phyloP scores from a whole-genome alignment of 2,888 invertebrate species.

The Beris chalybata region DNA sequence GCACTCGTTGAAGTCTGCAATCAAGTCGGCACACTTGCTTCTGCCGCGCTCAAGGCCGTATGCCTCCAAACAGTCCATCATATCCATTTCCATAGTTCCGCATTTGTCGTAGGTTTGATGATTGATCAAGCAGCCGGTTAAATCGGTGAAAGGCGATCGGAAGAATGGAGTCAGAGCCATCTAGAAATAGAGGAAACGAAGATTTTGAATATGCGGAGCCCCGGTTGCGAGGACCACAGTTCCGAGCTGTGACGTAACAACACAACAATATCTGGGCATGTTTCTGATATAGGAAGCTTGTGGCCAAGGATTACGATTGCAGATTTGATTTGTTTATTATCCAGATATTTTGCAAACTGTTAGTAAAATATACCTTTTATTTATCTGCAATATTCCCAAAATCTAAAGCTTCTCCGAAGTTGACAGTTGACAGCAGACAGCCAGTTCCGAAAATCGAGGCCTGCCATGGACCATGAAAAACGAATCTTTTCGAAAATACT shows the following conservation, averaged over 20 bases:
- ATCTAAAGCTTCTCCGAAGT: background rate
- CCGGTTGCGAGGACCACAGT: background rate
- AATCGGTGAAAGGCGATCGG: slow-evolving; percentile 71
- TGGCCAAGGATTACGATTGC: background rate
- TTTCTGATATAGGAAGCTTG: background rate
- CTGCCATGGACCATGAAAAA: too few species aligned
- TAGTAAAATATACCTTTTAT: too few species aligned
- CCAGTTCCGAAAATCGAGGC: too few species aligned
- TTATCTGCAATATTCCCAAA: too few species aligned
- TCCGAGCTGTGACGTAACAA: background rate
- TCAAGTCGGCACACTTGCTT: slow-evolving; percentile 64
- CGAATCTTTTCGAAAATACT: too few species aligned
- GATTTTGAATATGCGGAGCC: slow-evolving; percentile 7
- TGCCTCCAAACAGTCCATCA: slow-evolving; percentile 79
- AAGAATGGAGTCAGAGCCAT: slow-evolving; percentile 70
- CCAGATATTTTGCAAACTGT: too few species aligned
- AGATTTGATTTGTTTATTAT: too few species aligned
- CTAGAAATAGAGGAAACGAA: slow-evolving; percentile 32
- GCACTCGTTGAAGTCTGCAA: slow-evolving; percentile 75
- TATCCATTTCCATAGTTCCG: slow-evolving; percentile 67
- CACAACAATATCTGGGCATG: background rate
- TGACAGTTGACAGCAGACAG: too few species aligned
- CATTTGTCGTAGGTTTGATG: slow-evolving; percentile 69
- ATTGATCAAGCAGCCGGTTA: slow-evolving; percentile 66
- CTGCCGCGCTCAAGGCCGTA: slow-evolving; percentile 71